Base-by-base conservation (phyloP, 2,797 vertebrate species). In the Melanotaenia boesemani region DNA sequence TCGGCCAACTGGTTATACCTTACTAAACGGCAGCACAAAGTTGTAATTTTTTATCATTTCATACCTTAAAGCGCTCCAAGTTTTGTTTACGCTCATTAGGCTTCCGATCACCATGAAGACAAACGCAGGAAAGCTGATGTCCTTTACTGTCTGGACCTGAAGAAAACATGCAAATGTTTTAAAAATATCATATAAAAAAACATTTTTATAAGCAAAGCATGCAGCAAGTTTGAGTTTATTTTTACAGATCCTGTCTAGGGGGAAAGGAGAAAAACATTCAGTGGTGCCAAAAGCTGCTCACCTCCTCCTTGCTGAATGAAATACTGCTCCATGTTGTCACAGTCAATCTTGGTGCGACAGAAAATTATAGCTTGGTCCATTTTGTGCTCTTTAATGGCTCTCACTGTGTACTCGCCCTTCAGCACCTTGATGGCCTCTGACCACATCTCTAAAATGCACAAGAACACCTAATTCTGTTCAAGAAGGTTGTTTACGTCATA, bases 351-450 rank as follows among this genome's bases (percentile, higher is more conserved):
- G 78, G 98, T 99, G 80, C 98, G 95, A 84, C 98, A 99, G 94
- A 99, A 99, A 84, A 99, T 81, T 77, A 99, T 99, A 60, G 98
- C 98, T 92, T 98, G 98, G 87, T 99, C 98, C 98, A 99, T 99
- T 91, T 99, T 98, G 91, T 99, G 98, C 41, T 99, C 98, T 85
- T 96, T 98, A 81, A 99, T 97, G 70, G 98, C 98, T 1, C 95
- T 95, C 66, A 98, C 90, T 0, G 95, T 70, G 67, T 99, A 99
- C 85, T 99, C 98, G n/a, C 98, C 98, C 88, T 99, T 99, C 46
- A 99, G 94, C 70, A 99, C 85, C 90, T 99, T 99, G 88, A 98
- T 96, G 44, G 98, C 98, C 91, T 99, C 98, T 0, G 98, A 99
- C 97, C 97, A 99, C 96, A 98, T 98, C 93, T 99, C 98, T 99